Evolutionary conservation across 2,113 vertebrate species (phyloP).

Genomic region (Clarias batrachus): DNA sequence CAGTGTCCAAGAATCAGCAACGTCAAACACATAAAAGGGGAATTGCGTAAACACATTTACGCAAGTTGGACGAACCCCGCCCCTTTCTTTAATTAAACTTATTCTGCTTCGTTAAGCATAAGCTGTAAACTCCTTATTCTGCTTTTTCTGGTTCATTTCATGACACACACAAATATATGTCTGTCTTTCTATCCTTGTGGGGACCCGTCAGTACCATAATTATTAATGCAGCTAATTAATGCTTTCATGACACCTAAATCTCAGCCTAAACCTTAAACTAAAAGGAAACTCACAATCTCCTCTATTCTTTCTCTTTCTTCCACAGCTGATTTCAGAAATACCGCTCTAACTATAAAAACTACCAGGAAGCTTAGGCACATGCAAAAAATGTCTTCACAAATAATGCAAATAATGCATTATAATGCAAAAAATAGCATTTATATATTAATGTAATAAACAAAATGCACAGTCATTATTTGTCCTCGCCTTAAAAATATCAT

Average conservation of each 20-base stretch:
- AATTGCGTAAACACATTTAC: conserved; percentile 1
- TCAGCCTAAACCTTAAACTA: not conserved
- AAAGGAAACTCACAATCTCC: not conserved
- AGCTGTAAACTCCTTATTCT: conserved; percentile 41
- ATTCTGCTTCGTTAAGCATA: conserved; percentile 60
- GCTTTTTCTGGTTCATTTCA: conserved; percentile 37
- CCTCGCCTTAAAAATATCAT: too few species aligned
- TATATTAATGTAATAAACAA: too few species aligned
- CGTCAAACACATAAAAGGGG: not conserved
- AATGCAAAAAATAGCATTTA: too few species aligned
- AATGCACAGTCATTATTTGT: too few species aligned
- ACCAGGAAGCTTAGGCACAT: too few species aligned
- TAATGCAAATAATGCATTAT: too few species aligned
- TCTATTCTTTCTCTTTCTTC: too few species aligned
- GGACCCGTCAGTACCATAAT: not conserved
- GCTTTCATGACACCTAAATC: not conserved
- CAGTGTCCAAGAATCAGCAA: not conserved
- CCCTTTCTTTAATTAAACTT: conserved; percentile 65
- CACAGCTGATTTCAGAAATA: too few species aligned
- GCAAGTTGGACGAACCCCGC: conserved; percentile 45
- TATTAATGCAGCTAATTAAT: not conserved
- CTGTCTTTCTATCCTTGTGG: not conserved
- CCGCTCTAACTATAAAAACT: too few species aligned
- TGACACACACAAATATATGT: not conserved
- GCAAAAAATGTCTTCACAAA: too few species aligned